phyloP scores from a whole-genome alignment of 92 coral and sea anemone genomes.

The Pocillopora grandis region DNA sequence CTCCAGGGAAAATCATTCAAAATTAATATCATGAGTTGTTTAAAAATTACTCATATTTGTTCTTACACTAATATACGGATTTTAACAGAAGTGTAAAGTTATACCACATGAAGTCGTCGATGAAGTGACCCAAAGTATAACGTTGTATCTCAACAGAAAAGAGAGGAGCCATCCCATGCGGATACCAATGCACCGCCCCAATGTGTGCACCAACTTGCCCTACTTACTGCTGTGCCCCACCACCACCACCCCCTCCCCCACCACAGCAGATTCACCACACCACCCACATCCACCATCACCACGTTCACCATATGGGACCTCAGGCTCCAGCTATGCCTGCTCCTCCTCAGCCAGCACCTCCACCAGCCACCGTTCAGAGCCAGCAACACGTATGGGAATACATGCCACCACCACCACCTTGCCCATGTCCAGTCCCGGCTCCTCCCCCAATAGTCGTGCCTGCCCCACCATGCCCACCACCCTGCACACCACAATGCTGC shows the following conservation, averaged over 20 bases:
- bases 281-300: constrained; percentile 83
- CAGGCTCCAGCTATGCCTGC: constrained; percentile 79
- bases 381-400: constrained; percentile 95
- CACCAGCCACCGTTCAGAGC: constrained; percentile 89
- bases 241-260: constrained; percentile 98
- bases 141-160: constrained; percentile 54
- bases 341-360: constrained; percentile 86
- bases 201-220: constrained; percentile 87
- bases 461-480: constrained; percentile 50
- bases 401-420: constrained; percentile 85
- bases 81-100: neutral
- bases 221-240: constrained; percentile 72
- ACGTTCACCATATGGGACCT: constrained; percentile 83
- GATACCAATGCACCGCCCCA: constrained; percentile 74
- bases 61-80: neutral
- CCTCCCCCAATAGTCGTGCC: constrained; percentile 69
- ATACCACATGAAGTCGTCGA: neutral
- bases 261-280: constrained; percentile 87
- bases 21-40: no score
- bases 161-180: constrained; percentile 95
- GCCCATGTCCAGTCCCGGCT: constrained; percentile 76
- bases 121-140: neutral
- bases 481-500: constrained; percentile 58
- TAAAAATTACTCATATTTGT: no score
- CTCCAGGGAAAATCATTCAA: no score